Evolutionary conservation across 2,888 invertebrate species (phyloP).

Genomic region (Horisme vitalbata): DNA sequence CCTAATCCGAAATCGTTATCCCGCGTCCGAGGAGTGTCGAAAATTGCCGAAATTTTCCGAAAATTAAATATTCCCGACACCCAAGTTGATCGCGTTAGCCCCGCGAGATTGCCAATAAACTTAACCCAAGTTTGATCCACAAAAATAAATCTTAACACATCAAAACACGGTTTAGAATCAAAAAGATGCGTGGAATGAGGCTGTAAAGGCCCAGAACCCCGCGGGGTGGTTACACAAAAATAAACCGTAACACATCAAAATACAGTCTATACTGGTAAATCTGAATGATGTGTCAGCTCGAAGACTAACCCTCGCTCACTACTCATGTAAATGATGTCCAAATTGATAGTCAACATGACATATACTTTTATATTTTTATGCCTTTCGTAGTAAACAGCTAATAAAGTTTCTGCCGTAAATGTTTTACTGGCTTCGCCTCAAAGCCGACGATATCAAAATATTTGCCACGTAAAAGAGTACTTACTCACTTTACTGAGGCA

Average conservation of each 20-base stretch:
- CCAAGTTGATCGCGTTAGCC: constrained; percentile 77
- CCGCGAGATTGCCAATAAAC: constrained; percentile 76
- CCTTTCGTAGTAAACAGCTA: constrained; percentile 19
- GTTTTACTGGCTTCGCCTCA: constrained; percentile 12
- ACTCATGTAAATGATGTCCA: constrained; percentile 57
- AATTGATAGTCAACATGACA: constrained; percentile 53
- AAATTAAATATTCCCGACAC: constrained; percentile 72
- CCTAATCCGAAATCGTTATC: constrained; percentile 45
- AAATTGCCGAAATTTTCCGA: constrained; percentile 48
- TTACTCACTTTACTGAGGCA: background rate
- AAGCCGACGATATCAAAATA: constrained; percentile 20
- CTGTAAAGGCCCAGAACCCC: constrained; percentile 13
- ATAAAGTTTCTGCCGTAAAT: constrained; percentile 22
- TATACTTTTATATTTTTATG: constrained; percentile 23
- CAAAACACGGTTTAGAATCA: constrained; percentile 19
- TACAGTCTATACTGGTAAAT: too few relatives aligned
- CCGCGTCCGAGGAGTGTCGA: constrained; percentile 48
- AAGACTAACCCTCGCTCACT: constrained; percentile 37
- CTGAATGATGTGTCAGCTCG: too few relatives aligned
- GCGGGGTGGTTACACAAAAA: too few relatives aligned
- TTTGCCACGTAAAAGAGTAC: constrained; percentile 16
- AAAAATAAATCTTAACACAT: constrained; percentile 30
- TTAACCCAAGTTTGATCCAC: constrained; percentile 28
- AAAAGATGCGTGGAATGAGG: constrained; percentile 5
- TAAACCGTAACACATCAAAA: too few relatives aligned